These are phyloP conservation scores for Papilio dardanus DNA, from an alignment of 1,140 invertebrate species.

Conservation along the genomic window DNA sequence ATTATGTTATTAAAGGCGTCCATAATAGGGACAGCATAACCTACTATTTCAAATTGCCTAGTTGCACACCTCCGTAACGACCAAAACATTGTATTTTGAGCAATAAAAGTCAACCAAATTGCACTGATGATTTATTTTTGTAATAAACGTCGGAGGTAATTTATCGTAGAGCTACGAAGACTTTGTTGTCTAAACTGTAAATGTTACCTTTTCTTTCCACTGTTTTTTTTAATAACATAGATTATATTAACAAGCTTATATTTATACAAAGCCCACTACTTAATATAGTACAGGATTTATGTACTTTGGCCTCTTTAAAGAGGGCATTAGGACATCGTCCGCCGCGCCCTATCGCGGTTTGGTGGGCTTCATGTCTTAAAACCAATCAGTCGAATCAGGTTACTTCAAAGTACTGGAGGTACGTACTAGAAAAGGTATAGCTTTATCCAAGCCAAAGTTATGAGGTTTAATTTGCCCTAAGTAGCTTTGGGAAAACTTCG, in stretches of 20 bases:
- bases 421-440: not conserved
- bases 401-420: not conserved
- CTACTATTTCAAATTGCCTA: not conserved
- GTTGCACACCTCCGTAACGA: not conserved
- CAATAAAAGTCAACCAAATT: conserved; percentile 12
- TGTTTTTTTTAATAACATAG: not conserved
- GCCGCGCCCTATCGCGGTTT: conserved; percentile 2
- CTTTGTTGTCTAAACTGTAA: not conserved
- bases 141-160: not conserved
- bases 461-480: not conserved
- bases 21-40: not conserved
- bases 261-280: not conserved
- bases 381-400: conserved; percentile 14
- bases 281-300: not conserved
- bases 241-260: conserved; percentile 1
- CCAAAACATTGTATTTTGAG: conserved; percentile 2
- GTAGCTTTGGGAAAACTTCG: no score
- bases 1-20: not conserved
- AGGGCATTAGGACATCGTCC: not conserved
- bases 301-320: not conserved
- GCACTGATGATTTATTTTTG: conserved; percentile 15
- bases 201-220: no score
- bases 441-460: not conserved
- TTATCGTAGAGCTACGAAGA: not conserved
- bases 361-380: conserved; percentile 19